Evolutionary conservation across 1,140 invertebrate species (phyloP), one percentile per base, ranked within the genome.

Genomic region (Drosophila biarmipes): DNA sequence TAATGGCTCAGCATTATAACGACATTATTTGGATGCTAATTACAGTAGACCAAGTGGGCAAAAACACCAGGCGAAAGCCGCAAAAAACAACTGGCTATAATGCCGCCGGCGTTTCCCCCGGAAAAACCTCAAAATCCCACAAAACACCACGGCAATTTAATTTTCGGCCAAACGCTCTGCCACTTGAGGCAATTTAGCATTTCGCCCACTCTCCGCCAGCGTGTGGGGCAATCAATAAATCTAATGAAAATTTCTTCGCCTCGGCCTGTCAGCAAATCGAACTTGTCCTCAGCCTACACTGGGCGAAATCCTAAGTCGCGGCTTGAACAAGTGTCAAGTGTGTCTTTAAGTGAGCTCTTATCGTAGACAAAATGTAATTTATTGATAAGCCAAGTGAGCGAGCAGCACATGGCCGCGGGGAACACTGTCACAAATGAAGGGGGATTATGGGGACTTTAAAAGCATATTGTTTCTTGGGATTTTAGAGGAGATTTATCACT

Each of bases 11-110:
- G 81, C 81, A 75, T 72, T 87, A 81, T 86, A 87, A 72, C 61
- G 69, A 52, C 57, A 87, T 86, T 78, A 87, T 87, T 64, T 75
- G 37, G 52, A 82, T 86, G 82, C 82, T 87, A 81, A 86, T 86
- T 86, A 78, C 61, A 74, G 61, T 43, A 34, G 75, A 75, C 61
- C 62, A 49, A 73, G 58, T 56, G 58, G 49, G 55, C 53, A 43
- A 58, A 69, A 53, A 54, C 15, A 27, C 27, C 42, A 38, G 21
- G 19, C 35, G 14, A 21, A 58, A 14, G 27, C 27, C 52, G 19
- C 38, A 42, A 12, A 56, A 75, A 67, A 43, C 12, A 45, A 59
- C 29, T 45, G 15, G 24, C 34, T 46, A 45, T 6, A 2, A 6
- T 1, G 12, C 8, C 29, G 10, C 29, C 7, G 7, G 7, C 6